Conservation (phyloP, 2,113 vertebrate genomes). For the Athene cunicularia region DNA sequence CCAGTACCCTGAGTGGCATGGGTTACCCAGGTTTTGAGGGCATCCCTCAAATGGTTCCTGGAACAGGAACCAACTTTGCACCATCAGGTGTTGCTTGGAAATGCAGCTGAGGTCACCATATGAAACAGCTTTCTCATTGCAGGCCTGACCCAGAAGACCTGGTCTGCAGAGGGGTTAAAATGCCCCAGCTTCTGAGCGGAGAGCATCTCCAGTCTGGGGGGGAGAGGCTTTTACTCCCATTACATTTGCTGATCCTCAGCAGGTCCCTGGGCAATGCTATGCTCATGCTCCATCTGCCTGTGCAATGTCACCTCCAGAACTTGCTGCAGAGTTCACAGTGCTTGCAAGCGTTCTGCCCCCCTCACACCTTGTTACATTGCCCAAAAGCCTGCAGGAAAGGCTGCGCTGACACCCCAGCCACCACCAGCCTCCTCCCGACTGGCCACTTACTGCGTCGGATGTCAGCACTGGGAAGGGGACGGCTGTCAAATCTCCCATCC, state of each 20-base stretch:
- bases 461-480: slow-evolving; percentile 75
- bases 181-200: not conserved
- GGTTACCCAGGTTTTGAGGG: not conserved
- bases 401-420: not conserved
- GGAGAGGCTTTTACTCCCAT: not conserved
- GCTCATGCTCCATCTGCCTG: not conserved
- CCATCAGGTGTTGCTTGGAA: not conserved
- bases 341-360: not conserved
- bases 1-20: not conserved
- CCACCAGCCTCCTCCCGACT: fast-evolving
- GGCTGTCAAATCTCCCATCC: slow-evolving; percentile 71
- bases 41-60: not conserved
- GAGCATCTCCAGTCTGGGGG: not conserved
- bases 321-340: not conserved
- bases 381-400: not conserved
- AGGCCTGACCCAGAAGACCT: not conserved
- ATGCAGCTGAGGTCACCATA: not conserved
- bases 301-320: not conserved
- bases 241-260: not conserved
- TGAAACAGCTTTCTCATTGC: not conserved
- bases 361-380: fast-evolving
- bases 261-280: not conserved
- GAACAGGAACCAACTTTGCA: not conserved
- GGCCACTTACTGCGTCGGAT: slow-evolving; percentile 79
- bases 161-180: not conserved